phyloP scores from a whole-genome alignment of 2,888 invertebrate species.

The Ennomos erosarius region DNA sequence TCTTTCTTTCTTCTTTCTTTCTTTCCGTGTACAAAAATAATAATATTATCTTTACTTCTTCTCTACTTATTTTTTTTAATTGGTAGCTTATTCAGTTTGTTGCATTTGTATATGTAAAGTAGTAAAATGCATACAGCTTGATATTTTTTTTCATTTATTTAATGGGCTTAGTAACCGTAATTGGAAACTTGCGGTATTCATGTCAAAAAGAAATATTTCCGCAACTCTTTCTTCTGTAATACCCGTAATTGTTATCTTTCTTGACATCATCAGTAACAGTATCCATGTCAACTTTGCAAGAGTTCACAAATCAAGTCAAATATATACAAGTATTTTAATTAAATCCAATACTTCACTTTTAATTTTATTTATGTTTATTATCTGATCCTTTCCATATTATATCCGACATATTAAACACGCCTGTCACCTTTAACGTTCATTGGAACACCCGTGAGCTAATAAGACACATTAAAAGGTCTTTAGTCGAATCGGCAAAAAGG shows the following conservation, averaged over 20 bases:
- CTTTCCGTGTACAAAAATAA: neutral
- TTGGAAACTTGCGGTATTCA: too few relatives aligned
- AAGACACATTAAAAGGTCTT: conserved; percentile 69
- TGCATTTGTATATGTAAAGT: too few relatives aligned
- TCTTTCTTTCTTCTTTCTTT: too few relatives aligned
- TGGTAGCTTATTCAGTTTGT: too few relatives aligned
- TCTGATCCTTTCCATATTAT: conserved; percentile 6
- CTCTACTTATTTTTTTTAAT: too few relatives aligned
- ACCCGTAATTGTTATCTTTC: too few relatives aligned
- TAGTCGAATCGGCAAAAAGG: conserved; percentile 56
- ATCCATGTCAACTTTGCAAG: conserved; percentile 16
- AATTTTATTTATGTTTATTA: neutral
- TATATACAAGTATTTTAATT: conserved; percentile 2
- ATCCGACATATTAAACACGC: conserved; percentile 28
- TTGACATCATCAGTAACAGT: neutral
- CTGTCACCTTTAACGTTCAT: conserved; percentile 39
- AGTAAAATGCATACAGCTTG: too few relatives aligned
- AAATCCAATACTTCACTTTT: conserved; percentile 1
- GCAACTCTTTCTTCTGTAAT: too few relatives aligned
- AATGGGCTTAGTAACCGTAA: too few relatives aligned
- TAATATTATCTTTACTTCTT: neutral
- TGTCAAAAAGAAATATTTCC: too few relatives aligned
- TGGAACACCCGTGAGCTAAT: conserved; percentile 58
- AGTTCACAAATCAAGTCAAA: neutral
- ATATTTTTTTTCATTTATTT: too few relatives aligned